These are phyloP conservation scores for Sphinx pinastri DNA, from an alignment of 2,888 invertebrate species.

Conservation along the genomic window DNA sequence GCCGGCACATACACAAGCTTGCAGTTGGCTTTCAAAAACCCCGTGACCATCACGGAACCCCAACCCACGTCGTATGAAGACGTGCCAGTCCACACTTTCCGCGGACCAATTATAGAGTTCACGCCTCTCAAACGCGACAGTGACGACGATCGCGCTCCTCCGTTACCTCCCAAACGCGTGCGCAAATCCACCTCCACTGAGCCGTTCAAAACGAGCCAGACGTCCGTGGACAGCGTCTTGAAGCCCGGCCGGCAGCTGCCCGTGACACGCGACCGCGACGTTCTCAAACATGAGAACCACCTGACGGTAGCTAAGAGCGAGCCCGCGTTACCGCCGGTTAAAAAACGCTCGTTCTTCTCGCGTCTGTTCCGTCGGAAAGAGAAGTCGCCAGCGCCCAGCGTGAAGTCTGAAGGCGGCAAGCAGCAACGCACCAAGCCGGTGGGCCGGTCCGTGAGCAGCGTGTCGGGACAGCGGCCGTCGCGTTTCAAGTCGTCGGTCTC, in stretches of 20 bases:
- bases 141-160: constrained; percentile 87
- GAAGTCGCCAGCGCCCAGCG: constrained; percentile 75
- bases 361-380: constrained; percentile 74
- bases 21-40: constrained; percentile 94
- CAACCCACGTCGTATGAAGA: constrained; percentile 85
- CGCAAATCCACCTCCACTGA: constrained; percentile 79
- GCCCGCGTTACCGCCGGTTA: constrained; percentile 73
- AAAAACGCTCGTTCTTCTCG: constrained; percentile 78
- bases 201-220: constrained; percentile 71
- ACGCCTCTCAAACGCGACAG: constrained; percentile 81
- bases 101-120: constrained; percentile 82
- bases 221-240: constrained; percentile 70
- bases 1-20: constrained; percentile 92
- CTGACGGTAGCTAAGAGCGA: constrained; percentile 67
- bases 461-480: constrained; percentile 84
- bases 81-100: constrained; percentile 75
- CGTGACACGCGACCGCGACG: constrained; percentile 56
- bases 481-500: constrained; percentile 72
- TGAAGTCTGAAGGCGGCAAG: constrained; percentile 65
- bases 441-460: constrained; percentile 85
- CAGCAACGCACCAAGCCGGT: constrained; percentile 71
- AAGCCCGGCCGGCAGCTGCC: constrained; percentile 69
- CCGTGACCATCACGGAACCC: constrained; percentile 84
- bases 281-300: constrained; percentile 45
- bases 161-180: constrained; percentile 91